Evolutionary conservation across 30 jellyfish, hydroid and myxozoan genomes (phyloP), one percentile per base, ranked within the genome.

Genomic region (Clytia hemisphaerica): DNA sequence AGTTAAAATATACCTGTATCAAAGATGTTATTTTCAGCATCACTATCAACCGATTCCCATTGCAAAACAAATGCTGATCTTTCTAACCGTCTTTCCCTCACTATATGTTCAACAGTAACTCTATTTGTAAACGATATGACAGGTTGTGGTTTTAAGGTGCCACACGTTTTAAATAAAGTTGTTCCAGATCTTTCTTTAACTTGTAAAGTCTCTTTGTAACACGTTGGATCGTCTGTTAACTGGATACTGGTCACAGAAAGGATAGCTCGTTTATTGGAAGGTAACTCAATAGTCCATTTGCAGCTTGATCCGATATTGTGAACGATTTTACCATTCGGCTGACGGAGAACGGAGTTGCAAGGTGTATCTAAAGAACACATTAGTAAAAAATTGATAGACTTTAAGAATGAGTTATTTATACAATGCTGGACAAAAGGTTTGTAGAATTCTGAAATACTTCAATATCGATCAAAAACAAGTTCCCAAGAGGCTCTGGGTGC

Each of bases 91-190:
- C 3, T 3, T 21, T 58, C 31, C 21, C 60, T 33, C n/a, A 37
- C 53, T 27, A 49, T 60, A 18, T 74, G 83, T 3, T 85, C 92
- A 72, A 89, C 40, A 44, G 69, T 29, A 10, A 82, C 24, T 37
- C 46, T 71, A 67, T 71, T 89, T 19, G 82, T 58, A 2, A 83
- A 36, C 24, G 93, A 72, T 3, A 49, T 1, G 6, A 82, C 64
- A 2, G 95, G 92, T 57, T 60, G 24, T 2, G 98, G 94, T 24
- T 69, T 69, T 34, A 69, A 45, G 58, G 46, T 54, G n/a, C 81
- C 81, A 45, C 81, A 69, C 49, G 74, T 69, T 18, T 55, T 34
- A 7, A 45, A 24, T 6, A 69, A 25, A 18, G 49, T 34, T 16
- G 77, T 75, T 24, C 28, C 50, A 0, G 21, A 51, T 27, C 42